Base-by-base conservation (phyloP, 2,797 vertebrate species). In the Scyliorhinus canicula region DNA sequence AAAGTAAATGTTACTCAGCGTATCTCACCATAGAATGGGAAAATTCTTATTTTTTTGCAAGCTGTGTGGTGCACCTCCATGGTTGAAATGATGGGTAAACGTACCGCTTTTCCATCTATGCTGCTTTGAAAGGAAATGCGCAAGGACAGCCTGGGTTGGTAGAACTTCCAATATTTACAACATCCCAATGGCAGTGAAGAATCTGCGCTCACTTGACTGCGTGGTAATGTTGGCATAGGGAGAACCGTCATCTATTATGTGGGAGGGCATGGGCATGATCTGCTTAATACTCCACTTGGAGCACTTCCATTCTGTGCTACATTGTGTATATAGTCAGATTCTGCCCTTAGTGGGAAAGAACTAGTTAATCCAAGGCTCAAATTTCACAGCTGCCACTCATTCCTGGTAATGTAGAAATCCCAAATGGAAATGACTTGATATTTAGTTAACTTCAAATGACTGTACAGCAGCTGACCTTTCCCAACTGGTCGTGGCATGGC, bases 1-100 rank as follows among this genome's bases (percentile, higher is more conserved):
- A 98, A 96, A 98, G 98, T 98, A 95, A 97, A 95, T 28, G 50
- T 35, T 91, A 91, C 60, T 65, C n/a, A 91, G 88, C 11, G n/a
- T 65, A 24, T 91, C 55, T 90, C 31, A n/a, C 86, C 16, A 35
- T 60, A 7, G n/a, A 60, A 55, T 47, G 47, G 79, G 67, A 79
- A 63, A 14, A 35, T 57, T 93, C 31, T 5, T 28, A 94, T 47
- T 19, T 47, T 19, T 55, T 77, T 95, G 63, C 40, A 93, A 95
- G n/a, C n/a, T 91, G 0, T 26, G n/a, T 40, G 35, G 60, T 91
- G 57, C 19, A 63, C 21, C 9, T 91, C 57, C 9, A 35, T 40
- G 55, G 55, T 77, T 77, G 71, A 77, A 77, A 40, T 77, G 71
- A 12, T 24, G 12, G 19, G 77, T 5, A 40, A 44, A 44, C n/a